Conservation (phyloP, 2,888 invertebrate species). For the Hoplodrina blanda region DNA sequence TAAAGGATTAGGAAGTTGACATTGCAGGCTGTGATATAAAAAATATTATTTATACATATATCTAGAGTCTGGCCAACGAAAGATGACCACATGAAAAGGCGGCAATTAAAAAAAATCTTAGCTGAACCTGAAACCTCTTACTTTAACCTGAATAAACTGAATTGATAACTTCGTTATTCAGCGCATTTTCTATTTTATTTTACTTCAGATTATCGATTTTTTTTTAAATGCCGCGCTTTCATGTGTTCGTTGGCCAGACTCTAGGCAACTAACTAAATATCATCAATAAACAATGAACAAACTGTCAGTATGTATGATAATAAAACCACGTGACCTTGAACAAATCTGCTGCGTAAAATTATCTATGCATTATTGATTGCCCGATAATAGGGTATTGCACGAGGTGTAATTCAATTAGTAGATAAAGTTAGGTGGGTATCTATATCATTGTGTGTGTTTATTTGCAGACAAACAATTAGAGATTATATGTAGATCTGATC, state of each 20-base stretch:
- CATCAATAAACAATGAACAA: neutral
- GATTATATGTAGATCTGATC: neutral
- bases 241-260: too few relatives aligned
- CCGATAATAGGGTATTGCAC: constrained; percentile 33
- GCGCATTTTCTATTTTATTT: too few relatives aligned
- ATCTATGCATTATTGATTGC: constrained; percentile 25
- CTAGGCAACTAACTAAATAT: constrained; percentile 1
- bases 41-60: neutral
- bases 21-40: constrained; percentile 12
- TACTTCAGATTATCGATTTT: too few relatives aligned
- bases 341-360: constrained; percentile 23
- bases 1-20: neutral
- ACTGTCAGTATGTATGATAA: constrained; percentile 5
- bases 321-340: constrained; percentile 13
- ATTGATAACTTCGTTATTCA: too few relatives aligned
- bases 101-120: too few relatives aligned
- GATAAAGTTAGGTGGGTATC: constrained; percentile 1
- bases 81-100: too few relatives aligned
- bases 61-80: too few relatives aligned
- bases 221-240: too few relatives aligned
- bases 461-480: neutral
- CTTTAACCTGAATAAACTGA: too few relatives aligned
- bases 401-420: constrained; percentile 26
- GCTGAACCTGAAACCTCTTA: too few relatives aligned
- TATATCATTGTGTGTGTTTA: neutral